phyloP scores from a whole-genome alignment of 1,140 invertebrate genomes.

The Pseudoatta argentina region DNA sequence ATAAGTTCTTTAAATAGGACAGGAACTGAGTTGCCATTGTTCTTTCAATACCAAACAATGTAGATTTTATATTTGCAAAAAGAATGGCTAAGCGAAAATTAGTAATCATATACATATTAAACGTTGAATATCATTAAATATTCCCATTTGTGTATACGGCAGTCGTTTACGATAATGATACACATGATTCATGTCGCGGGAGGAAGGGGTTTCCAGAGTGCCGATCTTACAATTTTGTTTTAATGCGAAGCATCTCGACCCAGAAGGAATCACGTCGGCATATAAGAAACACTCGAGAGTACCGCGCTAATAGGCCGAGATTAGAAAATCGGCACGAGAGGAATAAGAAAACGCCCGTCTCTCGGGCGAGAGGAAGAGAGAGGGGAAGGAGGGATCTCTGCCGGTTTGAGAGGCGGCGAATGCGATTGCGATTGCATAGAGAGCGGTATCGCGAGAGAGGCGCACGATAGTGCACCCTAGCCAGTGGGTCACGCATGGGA shows the following conservation, averaged over 20 bases:
- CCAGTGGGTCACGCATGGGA: slow-evolving; percentile 73
- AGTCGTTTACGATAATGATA: neutral
- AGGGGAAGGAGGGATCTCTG: slow-evolving; percentile 8
- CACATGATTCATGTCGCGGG: neutral
- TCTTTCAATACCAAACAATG: too few relatives aligned
- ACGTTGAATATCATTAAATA: neutral
- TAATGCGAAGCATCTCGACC: neutral
- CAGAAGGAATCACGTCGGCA: neutral
- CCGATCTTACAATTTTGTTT: neutral
- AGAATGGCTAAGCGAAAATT: neutral
- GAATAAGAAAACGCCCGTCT: slow-evolving; percentile 47
- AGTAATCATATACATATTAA: neutral
- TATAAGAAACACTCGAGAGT: slow-evolving; percentile 34
- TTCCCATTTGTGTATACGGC: neutral
- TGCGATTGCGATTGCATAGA: slow-evolving; percentile 45
- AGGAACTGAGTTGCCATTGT: too few relatives aligned
- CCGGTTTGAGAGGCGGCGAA: slow-evolving; percentile 31
- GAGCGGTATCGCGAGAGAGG: slow-evolving; percentile 34
- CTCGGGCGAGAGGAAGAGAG: neutral
- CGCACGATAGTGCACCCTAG: slow-evolving; percentile 47
- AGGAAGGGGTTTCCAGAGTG: neutral
- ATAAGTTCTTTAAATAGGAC: too few relatives aligned
- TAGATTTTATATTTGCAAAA: neutral
- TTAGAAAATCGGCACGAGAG: slow-evolving; percentile 50
- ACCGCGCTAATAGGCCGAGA: slow-evolving; percentile 1